Percentiles rank a stretch among this genome's conserved stretches.
Evolutionary conservation across 2,888 invertebrate genomes (phyloP).

Genomic region (Bellardia pandia): DNA sequence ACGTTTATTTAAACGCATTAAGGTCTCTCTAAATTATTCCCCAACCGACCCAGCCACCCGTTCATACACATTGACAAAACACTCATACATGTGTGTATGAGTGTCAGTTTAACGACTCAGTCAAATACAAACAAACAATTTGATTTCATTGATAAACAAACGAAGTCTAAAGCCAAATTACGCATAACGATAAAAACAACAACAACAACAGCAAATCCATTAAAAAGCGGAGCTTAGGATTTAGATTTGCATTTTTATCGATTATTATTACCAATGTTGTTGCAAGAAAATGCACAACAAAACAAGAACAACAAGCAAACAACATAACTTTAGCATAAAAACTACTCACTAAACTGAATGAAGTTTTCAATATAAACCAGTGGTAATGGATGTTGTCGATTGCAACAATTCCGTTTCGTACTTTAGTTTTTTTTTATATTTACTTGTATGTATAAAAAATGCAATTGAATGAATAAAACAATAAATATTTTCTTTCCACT

Average conservation of each 20-base stretch:
- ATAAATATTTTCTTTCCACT: neutral
- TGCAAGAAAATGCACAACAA: neutral
- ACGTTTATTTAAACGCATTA: slow-evolving; percentile 40
- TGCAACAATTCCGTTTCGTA: slow-evolving; percentile 38
- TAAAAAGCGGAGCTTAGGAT: neutral
- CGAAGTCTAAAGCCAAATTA: slow-evolving; percentile 28
- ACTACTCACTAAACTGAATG: neutral
- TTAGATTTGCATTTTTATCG: neutral
- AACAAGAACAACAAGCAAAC: neutral
- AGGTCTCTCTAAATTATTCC: slow-evolving; percentile 16
- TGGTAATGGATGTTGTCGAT: slow-evolving; percentile 15
- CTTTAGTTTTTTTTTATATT: neutral
- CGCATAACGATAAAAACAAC: slow-evolving; percentile 4
- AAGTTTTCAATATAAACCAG: neutral
- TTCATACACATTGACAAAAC: neutral
- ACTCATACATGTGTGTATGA: neutral
- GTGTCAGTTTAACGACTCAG: neutral
- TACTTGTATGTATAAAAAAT: neutral
- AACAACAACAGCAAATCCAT: neutral
- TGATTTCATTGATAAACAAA: slow-evolving; percentile 29
- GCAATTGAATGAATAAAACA: neutral
- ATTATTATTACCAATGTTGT: slow-evolving; percentile 2
- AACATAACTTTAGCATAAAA: slow-evolving; percentile 12
- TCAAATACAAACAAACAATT: neutral
- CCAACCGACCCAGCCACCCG: slow-evolving; percentile 7